These are phyloP conservation scores for Epizoanthus fatuus DNA, from an alignment of 92 coral and sea anemone genomes.

Conservation along the genomic window DNA sequence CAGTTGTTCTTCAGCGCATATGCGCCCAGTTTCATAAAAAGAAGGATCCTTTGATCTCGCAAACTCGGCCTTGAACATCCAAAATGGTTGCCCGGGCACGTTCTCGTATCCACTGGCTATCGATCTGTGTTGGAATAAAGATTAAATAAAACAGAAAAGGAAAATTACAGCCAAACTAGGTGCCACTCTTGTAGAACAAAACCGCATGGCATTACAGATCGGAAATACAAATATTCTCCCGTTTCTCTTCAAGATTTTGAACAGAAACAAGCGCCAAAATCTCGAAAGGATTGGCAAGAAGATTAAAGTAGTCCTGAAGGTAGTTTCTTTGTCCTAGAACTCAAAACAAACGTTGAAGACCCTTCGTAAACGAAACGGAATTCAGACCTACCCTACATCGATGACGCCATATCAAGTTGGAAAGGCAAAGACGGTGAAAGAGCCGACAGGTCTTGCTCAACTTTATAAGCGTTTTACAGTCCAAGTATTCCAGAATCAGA, in stretches of 20 bases:
- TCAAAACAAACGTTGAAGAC: slow-evolving; percentile 29
- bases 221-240: slow-evolving; percentile 30
- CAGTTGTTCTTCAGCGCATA: slow-evolving; percentile 39
- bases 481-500: slow-evolving; percentile 98
- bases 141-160: slow-evolving; percentile 19
- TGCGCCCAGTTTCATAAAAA: slow-evolving; percentile 39
- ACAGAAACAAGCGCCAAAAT: background rate
- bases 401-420: slow-evolving; percentile 99
- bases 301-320: slow-evolving; percentile 6
- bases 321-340: slow-evolving; percentile 17
- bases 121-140: background rate
- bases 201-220: slow-evolving; percentile 46
- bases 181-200: slow-evolving; percentile 10
- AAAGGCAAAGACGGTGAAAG: slow-evolving; percentile 98
- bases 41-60: slow-evolving; percentile 5
- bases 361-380: slow-evolving; percentile 54
- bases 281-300: background rate
- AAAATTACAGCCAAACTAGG: background rate
- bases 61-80: slow-evolving; percentile 23
- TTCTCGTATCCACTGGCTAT: background rate
- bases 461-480: slow-evolving; percentile 96
- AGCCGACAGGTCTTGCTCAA: slow-evolving; percentile 98
- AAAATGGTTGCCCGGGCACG: background rate
- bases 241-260: slow-evolving; percentile 23
- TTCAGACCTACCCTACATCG: slow-evolving; percentile 97